Conservation (phyloP, 1,140 invertebrate genomes). For the Pteromalus puparum region DNA sequence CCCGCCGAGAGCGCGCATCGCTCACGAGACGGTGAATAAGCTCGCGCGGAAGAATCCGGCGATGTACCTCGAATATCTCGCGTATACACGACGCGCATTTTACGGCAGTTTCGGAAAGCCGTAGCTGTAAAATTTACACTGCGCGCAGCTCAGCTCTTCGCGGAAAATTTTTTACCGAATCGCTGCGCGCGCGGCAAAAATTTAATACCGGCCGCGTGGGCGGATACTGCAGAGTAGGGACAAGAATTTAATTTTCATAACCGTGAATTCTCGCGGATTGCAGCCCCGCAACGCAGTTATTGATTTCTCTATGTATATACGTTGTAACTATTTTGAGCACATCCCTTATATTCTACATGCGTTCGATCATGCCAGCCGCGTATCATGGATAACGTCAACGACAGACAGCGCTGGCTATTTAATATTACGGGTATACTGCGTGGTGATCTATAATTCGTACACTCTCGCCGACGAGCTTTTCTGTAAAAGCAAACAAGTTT, state of each 20-base stretch:
- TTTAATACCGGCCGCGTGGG: too few species aligned
- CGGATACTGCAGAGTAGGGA: not conserved
- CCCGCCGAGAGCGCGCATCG: too few species aligned
- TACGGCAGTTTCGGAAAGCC: conserved; percentile 12
- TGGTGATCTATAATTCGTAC: not conserved
- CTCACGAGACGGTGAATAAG: not conserved
- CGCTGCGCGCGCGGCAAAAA: not conserved
- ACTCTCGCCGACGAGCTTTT: not conserved
- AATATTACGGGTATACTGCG: too few species aligned
- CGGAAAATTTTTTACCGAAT: not conserved
- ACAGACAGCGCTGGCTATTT: too few species aligned
- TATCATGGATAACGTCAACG: not conserved
- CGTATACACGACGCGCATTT: not conserved
- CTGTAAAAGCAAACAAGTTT: not conserved
- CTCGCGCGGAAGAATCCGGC: not conserved
- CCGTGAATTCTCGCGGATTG: not conserved
- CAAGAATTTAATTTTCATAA: not conserved
- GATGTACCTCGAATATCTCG: conserved; percentile 16
- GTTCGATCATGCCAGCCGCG: too few species aligned
- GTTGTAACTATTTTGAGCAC: too few species aligned
- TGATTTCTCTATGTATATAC: too few species aligned
- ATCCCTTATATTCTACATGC: too few species aligned
- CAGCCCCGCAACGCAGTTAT: too few species aligned
- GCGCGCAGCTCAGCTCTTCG: not conserved
- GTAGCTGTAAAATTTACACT: conserved; percentile 16